Conservation (phyloP, 2,888 invertebrate genomes). For the Lycocerus yunnanus region DNA sequence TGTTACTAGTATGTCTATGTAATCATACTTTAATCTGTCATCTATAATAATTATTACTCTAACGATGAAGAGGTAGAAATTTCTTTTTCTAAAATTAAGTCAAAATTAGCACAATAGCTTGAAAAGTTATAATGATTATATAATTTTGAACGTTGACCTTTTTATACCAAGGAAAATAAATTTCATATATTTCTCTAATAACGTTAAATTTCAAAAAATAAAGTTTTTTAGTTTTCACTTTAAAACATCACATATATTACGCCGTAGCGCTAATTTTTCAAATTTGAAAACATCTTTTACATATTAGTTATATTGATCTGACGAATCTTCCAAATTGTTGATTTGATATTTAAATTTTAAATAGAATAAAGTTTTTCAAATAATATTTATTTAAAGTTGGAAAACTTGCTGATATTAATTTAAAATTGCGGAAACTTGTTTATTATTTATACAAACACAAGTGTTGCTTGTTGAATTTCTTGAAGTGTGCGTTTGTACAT, state of each 20-base stretch:
- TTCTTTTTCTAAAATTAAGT: constrained; percentile 9
- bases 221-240: background rate
- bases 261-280: no score
- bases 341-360: background rate
- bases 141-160: background rate
- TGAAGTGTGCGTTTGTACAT: background rate
- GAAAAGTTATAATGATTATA: background rate
- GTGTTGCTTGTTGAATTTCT: background rate
- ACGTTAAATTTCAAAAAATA: background rate
- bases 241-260: no score
- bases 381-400: background rate
- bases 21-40: constrained; percentile 33
- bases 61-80: background rate
- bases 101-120: background rate
- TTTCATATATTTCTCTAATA: background rate
- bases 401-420: background rate
- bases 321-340: no score
- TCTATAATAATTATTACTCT: constrained; percentile 30
- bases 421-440: background rate
- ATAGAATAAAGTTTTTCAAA: background rate
- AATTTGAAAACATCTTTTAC: no score
- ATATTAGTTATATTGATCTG: no score
- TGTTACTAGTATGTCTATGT: constrained; percentile 25
- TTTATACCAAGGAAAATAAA: background rate
- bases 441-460: no score